Evolutionary conservation across 2,797 vertebrate species (phyloP).

Genomic region (Arnoldichthys spilopterus): DNA sequence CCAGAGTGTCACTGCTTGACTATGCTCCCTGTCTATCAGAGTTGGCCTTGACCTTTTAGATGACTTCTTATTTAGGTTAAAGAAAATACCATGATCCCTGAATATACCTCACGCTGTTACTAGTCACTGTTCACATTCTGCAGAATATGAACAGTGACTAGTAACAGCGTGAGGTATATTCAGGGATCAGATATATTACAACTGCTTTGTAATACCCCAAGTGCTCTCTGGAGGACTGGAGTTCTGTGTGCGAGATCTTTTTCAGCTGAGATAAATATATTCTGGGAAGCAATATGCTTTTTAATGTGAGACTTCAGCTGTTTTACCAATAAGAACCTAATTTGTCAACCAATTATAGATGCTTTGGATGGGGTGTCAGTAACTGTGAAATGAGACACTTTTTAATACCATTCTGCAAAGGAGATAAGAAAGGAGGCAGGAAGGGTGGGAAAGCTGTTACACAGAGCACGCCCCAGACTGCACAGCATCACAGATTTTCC

Average conservation of each 20-base stretch:
- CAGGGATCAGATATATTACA: too few relatives aligned
- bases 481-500: slow-evolving; percentile 30
- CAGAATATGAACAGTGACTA: too few relatives aligned
- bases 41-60: slow-evolving; percentile 21
- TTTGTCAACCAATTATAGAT: slow-evolving; percentile 51
- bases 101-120: background rate
- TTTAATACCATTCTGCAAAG: slow-evolving; percentile 30
- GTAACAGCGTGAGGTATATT: too few relatives aligned
- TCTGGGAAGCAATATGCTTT: slow-evolving; percentile 22
- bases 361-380: slow-evolving; percentile 43
- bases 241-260: slow-evolving; percentile 31
- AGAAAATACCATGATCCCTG: slow-evolving; percentile 1
- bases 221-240: slow-evolving; percentile 12
- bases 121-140: slow-evolving; percentile 14
- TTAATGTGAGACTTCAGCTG: slow-evolving; percentile 39
- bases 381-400: slow-evolving; percentile 45
- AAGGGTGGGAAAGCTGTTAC: slow-evolving; percentile 27
- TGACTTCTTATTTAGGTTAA: slow-evolving; percentile 10
- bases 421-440: slow-evolving; percentile 21
- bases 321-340: slow-evolving; percentile 40
- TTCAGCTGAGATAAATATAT: slow-evolving; percentile 31
- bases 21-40: slow-evolving; percentile 23
- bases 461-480: slow-evolving; percentile 10
- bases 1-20: slow-evolving; percentile 17
- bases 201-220: slow-evolving; percentile 4